Conservation (phyloP, 2,113 vertebrate species). For the Chunga burmeisteri region DNA sequence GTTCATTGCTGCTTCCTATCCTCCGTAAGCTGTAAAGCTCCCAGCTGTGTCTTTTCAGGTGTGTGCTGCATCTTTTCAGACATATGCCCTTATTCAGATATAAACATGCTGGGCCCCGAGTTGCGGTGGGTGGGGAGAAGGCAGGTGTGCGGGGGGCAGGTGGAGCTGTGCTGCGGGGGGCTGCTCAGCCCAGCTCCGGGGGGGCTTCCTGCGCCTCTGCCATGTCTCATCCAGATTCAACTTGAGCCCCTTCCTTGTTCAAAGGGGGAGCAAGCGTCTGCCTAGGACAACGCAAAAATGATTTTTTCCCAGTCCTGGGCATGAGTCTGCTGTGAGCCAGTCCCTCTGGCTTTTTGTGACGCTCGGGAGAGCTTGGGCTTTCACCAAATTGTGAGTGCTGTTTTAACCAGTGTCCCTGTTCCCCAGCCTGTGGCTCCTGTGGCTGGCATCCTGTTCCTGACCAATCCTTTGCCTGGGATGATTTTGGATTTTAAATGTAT, state of each 20-base stretch:
- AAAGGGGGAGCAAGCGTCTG: neutral
- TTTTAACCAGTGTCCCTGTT: neutral
- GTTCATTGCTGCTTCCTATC: neutral
- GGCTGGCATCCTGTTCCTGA: neutral
- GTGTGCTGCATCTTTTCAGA: neutral
- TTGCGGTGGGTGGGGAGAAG: fast-evolving
- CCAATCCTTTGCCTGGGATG: neutral
- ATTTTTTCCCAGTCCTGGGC: neutral
- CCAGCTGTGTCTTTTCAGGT: neutral
- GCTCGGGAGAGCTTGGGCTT: fast-evolving
- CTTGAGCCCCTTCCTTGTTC: neutral
- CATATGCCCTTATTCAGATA: neutral
- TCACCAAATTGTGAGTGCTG: neutral
- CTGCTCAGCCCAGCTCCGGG: fast-evolving
- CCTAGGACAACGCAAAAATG: neutral
- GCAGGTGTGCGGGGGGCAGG: neutral
- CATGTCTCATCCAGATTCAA: neutral
- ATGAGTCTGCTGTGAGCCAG: neutral
- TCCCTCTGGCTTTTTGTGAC: neutral
- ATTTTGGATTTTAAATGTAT: neutral
- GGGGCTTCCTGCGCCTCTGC: neutral
- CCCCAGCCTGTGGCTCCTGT: neutral
- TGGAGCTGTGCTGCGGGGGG: neutral
- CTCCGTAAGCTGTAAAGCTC: neutral
- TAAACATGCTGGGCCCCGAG: fast-evolving